Base-by-base conservation (phyloP, 1,140 invertebrate genomes). In the Parasteatoda tepidariorum region DNA sequence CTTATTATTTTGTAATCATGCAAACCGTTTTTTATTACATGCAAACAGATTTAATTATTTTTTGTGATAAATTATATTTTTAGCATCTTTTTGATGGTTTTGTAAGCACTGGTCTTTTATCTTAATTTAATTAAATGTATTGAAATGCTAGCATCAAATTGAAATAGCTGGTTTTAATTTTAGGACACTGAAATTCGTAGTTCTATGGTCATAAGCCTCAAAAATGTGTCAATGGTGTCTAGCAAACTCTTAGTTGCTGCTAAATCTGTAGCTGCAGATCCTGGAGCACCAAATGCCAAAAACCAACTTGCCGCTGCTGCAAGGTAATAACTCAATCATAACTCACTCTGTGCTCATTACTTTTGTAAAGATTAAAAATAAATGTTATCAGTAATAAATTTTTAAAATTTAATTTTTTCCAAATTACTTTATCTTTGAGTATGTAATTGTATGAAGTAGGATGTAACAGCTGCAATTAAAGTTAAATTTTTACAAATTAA, bases 231-330 rank as follows among this genome's bases (percentile, higher is more conserved):
- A 0, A 93, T 94, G 61, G 94, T 93, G 38, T 98, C 96, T 0
- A 94, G 95, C 64, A 96, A 96, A 85, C 91, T 99, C 3, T 90
- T 99, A 0, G 92, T 93, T 0, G 94, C 95, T 3, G 95, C 95
- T 7, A 98, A 97, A 90, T 94, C 93, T 2, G 93, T 97, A 62
- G 94, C 95, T 41, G 93, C 94, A 68, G 96, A 98, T 90, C 94
- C 96, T 0, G 93, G 93, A 73, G 93, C 96, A 61, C 95, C 96
- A 0, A 97, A 97, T 88, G 93, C 94, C 0, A 96, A 95, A 89
- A 98, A 97, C 90, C 93, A 96, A 81, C 89, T 98, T 0, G 92
- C 95, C 13, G 92, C 93, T 1, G 96, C 96, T 30, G 95, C 96
- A 0, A 92, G 95, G 90, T 92, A 86, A 81, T 7, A 67, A 78